A percentile compares a stretch with the other conserved stretches of the same genome.
These are phyloP conservation scores for Antheraea pernyi DNA, from an alignment of 1,140 invertebrate species.

Conservation along the genomic window DNA sequence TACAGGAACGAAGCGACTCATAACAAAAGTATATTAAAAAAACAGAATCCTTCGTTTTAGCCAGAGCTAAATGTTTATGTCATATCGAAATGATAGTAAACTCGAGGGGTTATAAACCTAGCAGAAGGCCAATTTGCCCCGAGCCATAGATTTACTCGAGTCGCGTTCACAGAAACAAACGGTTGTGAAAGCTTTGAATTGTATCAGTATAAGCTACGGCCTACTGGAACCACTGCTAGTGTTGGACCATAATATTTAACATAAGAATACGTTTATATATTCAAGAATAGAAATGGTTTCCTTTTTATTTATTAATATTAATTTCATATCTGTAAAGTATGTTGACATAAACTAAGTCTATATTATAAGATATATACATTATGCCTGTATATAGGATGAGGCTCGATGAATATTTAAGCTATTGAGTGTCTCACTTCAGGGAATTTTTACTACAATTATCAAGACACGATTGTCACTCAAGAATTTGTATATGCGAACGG, in stretches of 20 bases:
- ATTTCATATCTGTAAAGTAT: too few relatives aligned
- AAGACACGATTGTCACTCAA: too few relatives aligned
- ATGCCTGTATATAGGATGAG: too few relatives aligned
- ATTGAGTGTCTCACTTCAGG: too few relatives aligned
- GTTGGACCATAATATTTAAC: background rate
- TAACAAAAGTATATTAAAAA: background rate
- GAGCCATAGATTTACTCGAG: constrained; percentile 14
- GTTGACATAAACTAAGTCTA: too few relatives aligned
- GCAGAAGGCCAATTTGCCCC: constrained; percentile 11
- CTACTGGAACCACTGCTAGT: background rate
- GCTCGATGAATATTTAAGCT: too few relatives aligned
- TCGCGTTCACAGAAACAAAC: constrained; percentile 10
- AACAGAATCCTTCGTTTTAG: background rate
- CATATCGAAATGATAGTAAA: background rate
- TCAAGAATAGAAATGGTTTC: background rate
- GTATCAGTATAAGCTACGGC: background rate
- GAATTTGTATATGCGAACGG: too few relatives aligned
- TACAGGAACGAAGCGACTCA: background rate
- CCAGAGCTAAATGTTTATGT: background rate
- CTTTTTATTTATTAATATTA: too few relatives aligned
- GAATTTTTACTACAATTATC: too few relatives aligned
- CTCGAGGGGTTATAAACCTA: background rate
- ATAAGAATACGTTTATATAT: background rate
- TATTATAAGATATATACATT: too few relatives aligned
- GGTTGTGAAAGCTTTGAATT: constrained; percentile 14